These are phyloP conservation scores for Candidula unifasciata DNA, from an alignment of 2,888 invertebrate genomes.

Conservation along the genomic window DNA sequence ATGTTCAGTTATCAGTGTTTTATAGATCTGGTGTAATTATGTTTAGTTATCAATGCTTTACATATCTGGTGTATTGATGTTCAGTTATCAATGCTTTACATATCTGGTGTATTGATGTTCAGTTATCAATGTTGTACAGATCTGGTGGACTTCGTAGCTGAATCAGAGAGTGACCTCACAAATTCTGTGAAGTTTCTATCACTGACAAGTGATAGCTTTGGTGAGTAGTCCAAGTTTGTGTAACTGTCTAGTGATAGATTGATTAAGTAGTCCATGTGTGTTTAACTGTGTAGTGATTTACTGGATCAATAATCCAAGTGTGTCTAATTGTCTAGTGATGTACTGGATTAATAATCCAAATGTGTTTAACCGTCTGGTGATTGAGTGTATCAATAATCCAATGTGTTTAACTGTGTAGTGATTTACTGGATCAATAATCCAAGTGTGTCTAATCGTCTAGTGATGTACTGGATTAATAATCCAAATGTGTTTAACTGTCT, in stretches of 20 bases:
- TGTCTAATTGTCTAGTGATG: too few relatives aligned
- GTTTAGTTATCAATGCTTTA: too few relatives aligned
- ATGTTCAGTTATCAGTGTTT: too few relatives aligned
- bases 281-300: background rate
- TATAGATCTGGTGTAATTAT: too few relatives aligned
- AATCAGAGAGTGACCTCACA: conserved; percentile 25
- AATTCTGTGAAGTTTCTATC: conserved; percentile 38
- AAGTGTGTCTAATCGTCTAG: background rate
- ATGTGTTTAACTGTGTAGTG: background rate
- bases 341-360: too few relatives aligned
- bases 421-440: background rate
- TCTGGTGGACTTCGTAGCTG: conserved; percentile 45
- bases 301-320: background rate
- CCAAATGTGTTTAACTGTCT: background rate
- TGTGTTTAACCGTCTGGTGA: background rate
- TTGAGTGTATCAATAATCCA: background rate
- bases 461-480: too few relatives aligned
- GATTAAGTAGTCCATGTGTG: background rate
- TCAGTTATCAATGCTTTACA: too few relatives aligned
- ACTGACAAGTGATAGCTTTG: conserved; percentile 48
- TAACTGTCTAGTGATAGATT: background rate
- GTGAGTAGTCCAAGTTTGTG: conserved; percentile 28
- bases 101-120: too few relatives aligned
- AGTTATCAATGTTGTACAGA: conserved; percentile 14
- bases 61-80: too few relatives aligned